Evolutionary conservation across 2,888 invertebrate species (phyloP).

Genomic region (Pandemis heparana): DNA sequence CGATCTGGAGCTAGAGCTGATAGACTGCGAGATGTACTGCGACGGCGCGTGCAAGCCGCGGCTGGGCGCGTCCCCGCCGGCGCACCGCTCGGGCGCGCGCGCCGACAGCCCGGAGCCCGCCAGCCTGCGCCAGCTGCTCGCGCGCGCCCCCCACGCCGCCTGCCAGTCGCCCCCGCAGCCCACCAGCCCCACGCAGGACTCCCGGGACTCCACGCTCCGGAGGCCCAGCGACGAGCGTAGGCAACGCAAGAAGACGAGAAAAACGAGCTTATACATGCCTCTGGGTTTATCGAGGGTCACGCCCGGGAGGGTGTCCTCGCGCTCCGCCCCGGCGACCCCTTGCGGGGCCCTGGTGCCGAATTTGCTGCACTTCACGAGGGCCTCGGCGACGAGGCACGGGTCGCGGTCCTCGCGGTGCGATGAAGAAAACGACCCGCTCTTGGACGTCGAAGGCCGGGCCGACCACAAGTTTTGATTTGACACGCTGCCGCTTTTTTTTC

Average conservation of each 20-base stretch:
- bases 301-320: slow-evolving; percentile 87
- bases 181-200: slow-evolving; percentile 91
- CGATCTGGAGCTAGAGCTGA: slow-evolving; percentile 73
- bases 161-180: slow-evolving; percentile 90
- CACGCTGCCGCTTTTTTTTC: slow-evolving; percentile 32
- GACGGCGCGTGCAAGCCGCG: slow-evolving; percentile 74
- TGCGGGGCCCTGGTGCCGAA: slow-evolving; percentile 89
- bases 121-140: slow-evolving; percentile 65
- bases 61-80: slow-evolving; percentile 71
- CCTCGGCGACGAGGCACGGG: slow-evolving; percentile 80
- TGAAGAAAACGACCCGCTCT: slow-evolving; percentile 87
- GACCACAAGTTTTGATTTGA: slow-evolving; percentile 75
- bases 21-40: slow-evolving; percentile 76
- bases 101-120: slow-evolving; percentile 67
- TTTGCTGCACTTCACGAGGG: slow-evolving; percentile 86
- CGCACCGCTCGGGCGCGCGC: slow-evolving; percentile 62
- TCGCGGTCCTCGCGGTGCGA: slow-evolving; percentile 76
- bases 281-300: slow-evolving; percentile 75
- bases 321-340: slow-evolving; percentile 93
- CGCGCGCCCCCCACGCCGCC: slow-evolving; percentile 62
- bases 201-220: slow-evolving; percentile 90
- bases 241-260: slow-evolving; percentile 80
- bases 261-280: slow-evolving; percentile 90
- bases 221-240: slow-evolving; percentile 85
- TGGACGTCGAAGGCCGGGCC: slow-evolving; percentile 73